phyloP scores from a whole-genome alignment of 2,888 invertebrate species.

The Caenorhabditis angaria region DNA sequence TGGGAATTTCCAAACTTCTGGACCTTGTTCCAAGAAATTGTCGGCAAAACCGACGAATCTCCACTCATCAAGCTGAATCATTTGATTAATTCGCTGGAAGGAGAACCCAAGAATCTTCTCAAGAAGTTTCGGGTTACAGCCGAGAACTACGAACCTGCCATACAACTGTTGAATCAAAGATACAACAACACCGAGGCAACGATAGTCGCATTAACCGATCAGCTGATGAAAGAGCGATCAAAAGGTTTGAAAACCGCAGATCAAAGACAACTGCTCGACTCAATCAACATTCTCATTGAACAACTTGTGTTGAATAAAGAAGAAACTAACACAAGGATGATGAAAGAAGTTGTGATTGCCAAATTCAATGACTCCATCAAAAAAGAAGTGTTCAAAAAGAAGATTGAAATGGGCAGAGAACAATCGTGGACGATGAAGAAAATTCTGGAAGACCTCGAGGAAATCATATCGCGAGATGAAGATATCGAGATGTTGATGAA shows the following conservation, averaged over 20 bases:
- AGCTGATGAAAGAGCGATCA: neutral
- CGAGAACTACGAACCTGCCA: slow-evolving; percentile 2
- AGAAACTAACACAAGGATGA: slow-evolving; percentile 5
- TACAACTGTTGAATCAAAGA: neutral
- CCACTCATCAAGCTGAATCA: slow-evolving; percentile 13
- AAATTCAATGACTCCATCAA: slow-evolving; percentile 10
- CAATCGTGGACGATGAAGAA: slow-evolving; percentile 11
- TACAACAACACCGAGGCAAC: slow-evolving; percentile 7
- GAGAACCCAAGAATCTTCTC: slow-evolving; percentile 15
- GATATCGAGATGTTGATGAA: slow-evolving; percentile 7
- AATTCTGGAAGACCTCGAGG: neutral
- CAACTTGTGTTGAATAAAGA: slow-evolving; percentile 11
- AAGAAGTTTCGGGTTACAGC: neutral
- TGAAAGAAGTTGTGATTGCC: slow-evolving; percentile 6
- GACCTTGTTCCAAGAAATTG: slow-evolving; percentile 7
- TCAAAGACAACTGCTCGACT: slow-evolving; percentile 11
- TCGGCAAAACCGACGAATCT: slow-evolving; percentile 3
- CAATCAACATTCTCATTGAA: slow-evolving; percentile 9
- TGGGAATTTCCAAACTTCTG: slow-evolving; percentile 18
- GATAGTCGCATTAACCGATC: neutral
- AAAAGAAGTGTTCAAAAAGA: slow-evolving; percentile 5
- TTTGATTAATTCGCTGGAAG: slow-evolving; percentile 8
- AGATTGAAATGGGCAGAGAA: slow-evolving; percentile 4
- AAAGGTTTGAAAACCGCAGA: neutral
- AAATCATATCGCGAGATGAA: neutral